These are phyloP conservation scores for Orchesella cincta DNA, from an alignment of 1,140 invertebrate genomes.

Conservation along the genomic window DNA sequence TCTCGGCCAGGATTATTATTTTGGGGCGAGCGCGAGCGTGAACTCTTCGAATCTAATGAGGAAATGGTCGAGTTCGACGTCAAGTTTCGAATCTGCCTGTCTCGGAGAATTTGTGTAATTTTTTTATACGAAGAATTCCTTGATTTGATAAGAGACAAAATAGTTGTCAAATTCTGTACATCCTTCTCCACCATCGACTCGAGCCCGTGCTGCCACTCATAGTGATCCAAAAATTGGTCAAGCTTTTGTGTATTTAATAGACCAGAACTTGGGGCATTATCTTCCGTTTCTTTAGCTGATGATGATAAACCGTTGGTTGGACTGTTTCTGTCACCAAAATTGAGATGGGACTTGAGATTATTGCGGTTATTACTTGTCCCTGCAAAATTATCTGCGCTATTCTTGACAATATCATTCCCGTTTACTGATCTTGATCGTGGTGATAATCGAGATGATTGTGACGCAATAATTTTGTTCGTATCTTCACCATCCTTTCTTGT, in stretches of 20 bases:
- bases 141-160: no score
- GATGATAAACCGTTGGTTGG: no score
- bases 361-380: conserved; percentile 4
- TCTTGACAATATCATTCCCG: not conserved
- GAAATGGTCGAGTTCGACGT: no score
- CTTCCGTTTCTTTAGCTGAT: not conserved
- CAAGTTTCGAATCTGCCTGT: no score
- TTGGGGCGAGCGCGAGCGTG: no score
- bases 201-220: not conserved
- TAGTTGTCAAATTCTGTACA: no score
- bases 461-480: not conserved
- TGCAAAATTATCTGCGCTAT: not conserved
- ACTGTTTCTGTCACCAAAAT: no score
- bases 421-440: not conserved
- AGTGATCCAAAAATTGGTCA: not conserved
- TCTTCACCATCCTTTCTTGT: not conserved
- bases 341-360: no score
- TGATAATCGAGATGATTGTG: not conserved
- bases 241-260: conserved; percentile 1
- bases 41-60: no score
- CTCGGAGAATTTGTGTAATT: no score
- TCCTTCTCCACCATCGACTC: not conserved
- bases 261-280: not conserved
- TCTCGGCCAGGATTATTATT: no score
- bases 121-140: no score